Conservation (phyloP, 1,140 invertebrate genomes). For the Calosoma granatense region DNA sequence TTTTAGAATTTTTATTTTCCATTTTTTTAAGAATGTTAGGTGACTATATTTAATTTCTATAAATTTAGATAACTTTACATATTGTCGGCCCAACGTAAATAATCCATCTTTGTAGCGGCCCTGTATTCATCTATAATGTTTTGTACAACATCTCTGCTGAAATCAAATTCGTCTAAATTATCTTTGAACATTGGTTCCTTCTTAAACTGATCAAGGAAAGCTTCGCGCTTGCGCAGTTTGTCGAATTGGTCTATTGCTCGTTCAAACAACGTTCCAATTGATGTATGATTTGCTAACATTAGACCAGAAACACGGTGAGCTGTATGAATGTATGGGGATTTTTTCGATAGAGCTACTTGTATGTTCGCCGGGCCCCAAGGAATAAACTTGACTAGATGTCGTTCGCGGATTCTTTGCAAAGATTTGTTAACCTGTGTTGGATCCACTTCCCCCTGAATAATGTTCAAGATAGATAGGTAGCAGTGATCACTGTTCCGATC, state of each 20-base stretch:
- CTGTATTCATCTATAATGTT: constrained; percentile 91
- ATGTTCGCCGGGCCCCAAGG: constrained; percentile 97
- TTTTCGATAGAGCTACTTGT: constrained; percentile 88
- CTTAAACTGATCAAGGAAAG: constrained; percentile 91
- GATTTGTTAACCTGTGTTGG: constrained; percentile 92
- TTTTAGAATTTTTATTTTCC: too few relatives aligned
- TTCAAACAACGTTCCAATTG: constrained; percentile 70
- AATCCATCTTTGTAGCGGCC: constrained; percentile 84
- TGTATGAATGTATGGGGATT: constrained; percentile 91
- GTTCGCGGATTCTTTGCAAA: constrained; percentile 87
- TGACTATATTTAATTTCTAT: too few relatives aligned
- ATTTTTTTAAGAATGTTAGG: too few relatives aligned
- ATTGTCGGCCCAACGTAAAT: constrained; percentile 42
- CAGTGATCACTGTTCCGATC: constrained; percentile 85
- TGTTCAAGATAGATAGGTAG: constrained; percentile 96
- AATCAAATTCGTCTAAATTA: constrained; percentile 83
- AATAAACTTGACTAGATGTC: constrained; percentile 92
- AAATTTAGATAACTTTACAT: too few relatives aligned
- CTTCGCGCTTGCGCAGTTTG: constrained; percentile 88
- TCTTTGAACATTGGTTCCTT: constrained; percentile 90
- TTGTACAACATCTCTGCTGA: constrained; percentile 82
- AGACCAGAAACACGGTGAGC: constrained; percentile 91
- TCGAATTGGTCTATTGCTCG: constrained; percentile 83
- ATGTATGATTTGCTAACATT: constrained; percentile 96
- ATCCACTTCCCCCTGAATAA: constrained; percentile 96